Evolutionary conservation across 2,797 vertebrate species (phyloP).

Genomic region (Chromobotia macracanthus): DNA sequence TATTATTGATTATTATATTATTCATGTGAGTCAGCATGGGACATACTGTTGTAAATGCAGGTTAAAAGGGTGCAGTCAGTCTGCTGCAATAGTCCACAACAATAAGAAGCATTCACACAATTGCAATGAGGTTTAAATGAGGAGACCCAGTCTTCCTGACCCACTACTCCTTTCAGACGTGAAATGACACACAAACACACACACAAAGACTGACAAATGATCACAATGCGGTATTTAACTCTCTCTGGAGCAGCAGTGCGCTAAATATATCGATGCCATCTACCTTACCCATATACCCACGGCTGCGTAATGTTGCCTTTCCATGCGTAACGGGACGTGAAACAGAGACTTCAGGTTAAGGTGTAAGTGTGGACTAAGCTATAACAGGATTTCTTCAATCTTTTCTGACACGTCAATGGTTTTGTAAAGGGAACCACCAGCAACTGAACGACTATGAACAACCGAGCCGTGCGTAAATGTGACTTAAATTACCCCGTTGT

Average conservation of each 20-base stretch:
- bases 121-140: not conserved
- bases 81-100: not conserved
- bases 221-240: conserved; percentile 25
- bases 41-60: not conserved
- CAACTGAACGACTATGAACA: conserved; percentile 59
- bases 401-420: conserved; percentile 50
- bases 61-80: not conserved
- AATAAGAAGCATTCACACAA: not conserved
- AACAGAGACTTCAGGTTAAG: conserved; percentile 14
- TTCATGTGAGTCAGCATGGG: not conserved
- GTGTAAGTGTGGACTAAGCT: not conserved
- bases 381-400: not conserved
- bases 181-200: conserved; percentile 16
- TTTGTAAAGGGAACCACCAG: conserved; percentile 52
- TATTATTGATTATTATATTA: not conserved
- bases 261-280: conserved; percentile 25
- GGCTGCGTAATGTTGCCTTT: conserved; percentile 27
- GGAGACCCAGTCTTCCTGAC: conserved; percentile 49
- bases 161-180: conserved; percentile 60
- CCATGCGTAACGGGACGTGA: conserved; percentile 12
- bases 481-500: conserved; percentile 71
- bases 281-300: not conserved
- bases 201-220: conserved; percentile 39
- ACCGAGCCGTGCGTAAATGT: conserved; percentile 64
- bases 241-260: conserved; percentile 19